Conservation (phyloP, 30 jellyfish, hydroid and myxozoan genomes). For the Haliclystus octoradiatus region DNA sequence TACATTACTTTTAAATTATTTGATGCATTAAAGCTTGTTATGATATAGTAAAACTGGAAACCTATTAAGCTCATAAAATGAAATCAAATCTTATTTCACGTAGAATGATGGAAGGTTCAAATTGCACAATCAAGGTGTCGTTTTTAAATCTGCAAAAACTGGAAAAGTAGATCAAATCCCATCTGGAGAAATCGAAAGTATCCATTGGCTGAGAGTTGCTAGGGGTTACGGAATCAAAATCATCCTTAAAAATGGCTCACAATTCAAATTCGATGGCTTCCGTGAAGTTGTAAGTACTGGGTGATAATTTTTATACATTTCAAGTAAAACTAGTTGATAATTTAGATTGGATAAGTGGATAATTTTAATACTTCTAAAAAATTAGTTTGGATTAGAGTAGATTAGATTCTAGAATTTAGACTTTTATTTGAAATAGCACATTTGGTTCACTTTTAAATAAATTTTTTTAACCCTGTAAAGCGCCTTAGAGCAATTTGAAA, state of each 20-base stretch:
- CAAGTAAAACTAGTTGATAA: neutral
- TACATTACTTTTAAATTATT: too few relatives aligned
- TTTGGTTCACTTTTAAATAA: too few relatives aligned
- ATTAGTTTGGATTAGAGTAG: too few relatives aligned
- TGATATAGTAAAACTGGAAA: too few relatives aligned
- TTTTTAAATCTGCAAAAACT: conserved; percentile 77
- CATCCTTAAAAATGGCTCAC: conserved; percentile 54
- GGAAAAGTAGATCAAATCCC: conserved; percentile 84
- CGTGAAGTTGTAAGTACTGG: conserved; percentile 48
- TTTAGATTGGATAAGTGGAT: neutral
- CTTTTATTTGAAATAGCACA: too few relatives aligned
- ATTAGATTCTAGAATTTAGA: too few relatives aligned
- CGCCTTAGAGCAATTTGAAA: too few relatives aligned
- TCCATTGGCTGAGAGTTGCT: conserved; percentile 87
- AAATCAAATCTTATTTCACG: too few relatives aligned
- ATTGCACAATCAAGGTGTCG: conserved; percentile 74
- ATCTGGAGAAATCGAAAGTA: conserved; percentile 61
- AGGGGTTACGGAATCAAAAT: conserved; percentile 78
- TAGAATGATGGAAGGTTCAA: conserved; percentile 73
- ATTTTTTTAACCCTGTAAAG: too few relatives aligned
- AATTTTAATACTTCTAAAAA: too few relatives aligned
- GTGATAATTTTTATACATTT: neutral
- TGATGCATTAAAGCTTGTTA: too few relatives aligned
- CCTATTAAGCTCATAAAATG: too few relatives aligned
- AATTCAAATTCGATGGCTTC: conserved; percentile 75